Percentiles rank a stretch among this genome's conserved stretches.
Evolutionary conservation across 1,140 invertebrate species (phyloP).

Genomic region (Adoxophyes honmai): DNA sequence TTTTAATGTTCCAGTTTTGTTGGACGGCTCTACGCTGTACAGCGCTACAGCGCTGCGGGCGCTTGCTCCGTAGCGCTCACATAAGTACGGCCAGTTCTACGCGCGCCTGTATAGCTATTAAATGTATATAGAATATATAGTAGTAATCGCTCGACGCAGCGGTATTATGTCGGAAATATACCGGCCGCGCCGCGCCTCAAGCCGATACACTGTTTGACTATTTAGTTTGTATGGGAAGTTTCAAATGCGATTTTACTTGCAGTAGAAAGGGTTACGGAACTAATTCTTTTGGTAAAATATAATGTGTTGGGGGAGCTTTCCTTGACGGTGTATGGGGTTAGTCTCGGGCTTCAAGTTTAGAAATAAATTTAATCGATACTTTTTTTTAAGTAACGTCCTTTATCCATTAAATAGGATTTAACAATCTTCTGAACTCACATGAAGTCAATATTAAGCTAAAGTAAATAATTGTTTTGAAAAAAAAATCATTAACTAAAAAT

Average conservation of each 20-base stretch:
- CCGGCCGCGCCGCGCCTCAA: conserved; percentile 67
- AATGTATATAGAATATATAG: conserved; percentile 78
- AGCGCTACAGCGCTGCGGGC: conserved; percentile 55
- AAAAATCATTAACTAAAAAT: no score
- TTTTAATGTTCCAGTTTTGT: conserved; percentile 20
- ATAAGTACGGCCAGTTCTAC: conserved; percentile 77
- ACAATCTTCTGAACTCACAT: no score
- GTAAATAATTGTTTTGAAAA: no score
- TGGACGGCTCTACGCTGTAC: conserved; percentile 35
- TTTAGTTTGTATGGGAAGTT: conserved; percentile 76
- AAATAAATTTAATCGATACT: conserved; percentile 31
- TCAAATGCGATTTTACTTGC: conserved; percentile 69
- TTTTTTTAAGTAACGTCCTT: conserved; percentile 17
- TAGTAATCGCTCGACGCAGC: conserved; percentile 77
- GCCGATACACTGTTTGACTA: conserved; percentile 65
- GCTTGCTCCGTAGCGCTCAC: conserved; percentile 64
- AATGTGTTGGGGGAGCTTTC: conserved; percentile 62
- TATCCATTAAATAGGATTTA: not conserved
- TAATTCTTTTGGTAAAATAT: conserved; percentile 65
- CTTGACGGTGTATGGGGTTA: conserved; percentile 59
- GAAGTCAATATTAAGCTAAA: no score
- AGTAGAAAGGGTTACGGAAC: conserved; percentile 55
- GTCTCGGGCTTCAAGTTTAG: conserved; percentile 38
- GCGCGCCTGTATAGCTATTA: conserved; percentile 77
- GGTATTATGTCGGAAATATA: conserved; percentile 78